phyloP scores from a whole-genome alignment of 2,888 invertebrate genomes.

The Nymphalis c-album region DNA sequence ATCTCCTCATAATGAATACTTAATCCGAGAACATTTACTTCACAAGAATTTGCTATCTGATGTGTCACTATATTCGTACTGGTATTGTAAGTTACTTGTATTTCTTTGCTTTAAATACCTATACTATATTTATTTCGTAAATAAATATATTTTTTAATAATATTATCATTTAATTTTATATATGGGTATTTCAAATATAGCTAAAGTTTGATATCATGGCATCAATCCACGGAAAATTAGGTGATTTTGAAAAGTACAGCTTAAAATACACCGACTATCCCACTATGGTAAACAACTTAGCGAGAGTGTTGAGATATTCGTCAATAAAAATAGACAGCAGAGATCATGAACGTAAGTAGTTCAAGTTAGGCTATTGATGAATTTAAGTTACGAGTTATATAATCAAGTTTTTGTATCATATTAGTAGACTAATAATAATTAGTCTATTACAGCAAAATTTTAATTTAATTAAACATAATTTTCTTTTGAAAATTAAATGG shows the following conservation, averaged over 20 bases:
- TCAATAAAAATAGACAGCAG: background rate
- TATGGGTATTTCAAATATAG: too few species aligned
- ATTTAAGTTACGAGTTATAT: background rate
- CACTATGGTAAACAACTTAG: background rate
- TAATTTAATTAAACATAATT: too few species aligned
- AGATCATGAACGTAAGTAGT: background rate
- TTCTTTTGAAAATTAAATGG: too few species aligned
- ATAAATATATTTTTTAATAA: too few species aligned
- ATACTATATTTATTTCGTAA: too few species aligned
- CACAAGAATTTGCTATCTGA: background rate
- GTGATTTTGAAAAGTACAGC: constrained; percentile 1
- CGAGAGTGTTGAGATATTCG: background rate
- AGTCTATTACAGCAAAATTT: too few species aligned
- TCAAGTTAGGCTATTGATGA: background rate
- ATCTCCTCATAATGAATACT: constrained; percentile 1
- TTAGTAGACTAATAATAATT: too few species aligned
- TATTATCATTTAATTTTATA: too few species aligned
- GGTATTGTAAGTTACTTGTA: background rate
- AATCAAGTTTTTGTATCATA: too few species aligned
- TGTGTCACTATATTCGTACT: background rate
- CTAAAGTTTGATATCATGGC: too few species aligned
- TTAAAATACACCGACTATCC: background rate
- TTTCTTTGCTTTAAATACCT: too few species aligned
- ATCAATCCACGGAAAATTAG: background rate
- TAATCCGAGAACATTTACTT: background rate